Percentiles rank a stretch among this genome's conserved stretches.
Conservation (phyloP, 2,797 vertebrate species). For the Pampus argenteus region DNA sequence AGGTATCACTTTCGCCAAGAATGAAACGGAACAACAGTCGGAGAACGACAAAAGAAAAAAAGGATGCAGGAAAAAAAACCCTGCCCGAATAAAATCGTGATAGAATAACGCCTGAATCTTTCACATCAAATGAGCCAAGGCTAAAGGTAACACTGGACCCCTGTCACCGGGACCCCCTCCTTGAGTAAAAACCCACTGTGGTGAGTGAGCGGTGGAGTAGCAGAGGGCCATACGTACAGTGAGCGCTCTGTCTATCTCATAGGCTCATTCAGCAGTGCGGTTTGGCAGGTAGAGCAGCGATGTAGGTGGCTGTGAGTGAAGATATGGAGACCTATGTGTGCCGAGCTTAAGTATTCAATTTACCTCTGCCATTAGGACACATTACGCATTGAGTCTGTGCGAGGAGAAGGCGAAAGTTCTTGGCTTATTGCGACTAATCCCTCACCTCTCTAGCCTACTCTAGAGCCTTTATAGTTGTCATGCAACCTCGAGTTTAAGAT, state of each 20-base stretch:
- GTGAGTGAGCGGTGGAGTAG: constrained; percentile 70
- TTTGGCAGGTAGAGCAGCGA: constrained; percentile 74
- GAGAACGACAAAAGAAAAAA: constrained; percentile 23
- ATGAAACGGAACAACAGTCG: constrained; percentile 34
- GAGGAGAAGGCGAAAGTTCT: constrained; percentile 25
- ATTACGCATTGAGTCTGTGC: constrained; percentile 58
- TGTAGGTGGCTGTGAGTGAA: constrained; percentile 80
- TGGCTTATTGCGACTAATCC: constrained; percentile 66
- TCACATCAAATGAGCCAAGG: constrained; percentile 34
- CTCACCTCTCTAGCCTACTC: constrained; percentile 47
- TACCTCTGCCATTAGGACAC: constrained; percentile 57
- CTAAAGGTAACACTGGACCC: constrained; percentile 67
- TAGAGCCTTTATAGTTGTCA: constrained; percentile 67
- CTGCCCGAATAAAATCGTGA: constrained; percentile 23
- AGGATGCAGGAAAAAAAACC: constrained; percentile 1
- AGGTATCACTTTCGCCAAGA: constrained; percentile 41
- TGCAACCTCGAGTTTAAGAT: constrained; percentile 67
- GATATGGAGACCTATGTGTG: constrained; percentile 72
- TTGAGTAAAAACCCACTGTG: constrained; percentile 55
- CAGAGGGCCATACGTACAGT: constrained; percentile 71
- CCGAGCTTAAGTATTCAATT: constrained; percentile 75
- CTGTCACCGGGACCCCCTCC: constrained; percentile 64
- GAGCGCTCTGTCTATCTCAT: constrained; percentile 75
- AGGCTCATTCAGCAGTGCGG: constrained; percentile 77
- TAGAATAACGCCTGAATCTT: constrained; percentile 46